phyloP scores from a whole-genome alignment of 1,140 invertebrate genomes.

The Drosophila leontia region DNA sequence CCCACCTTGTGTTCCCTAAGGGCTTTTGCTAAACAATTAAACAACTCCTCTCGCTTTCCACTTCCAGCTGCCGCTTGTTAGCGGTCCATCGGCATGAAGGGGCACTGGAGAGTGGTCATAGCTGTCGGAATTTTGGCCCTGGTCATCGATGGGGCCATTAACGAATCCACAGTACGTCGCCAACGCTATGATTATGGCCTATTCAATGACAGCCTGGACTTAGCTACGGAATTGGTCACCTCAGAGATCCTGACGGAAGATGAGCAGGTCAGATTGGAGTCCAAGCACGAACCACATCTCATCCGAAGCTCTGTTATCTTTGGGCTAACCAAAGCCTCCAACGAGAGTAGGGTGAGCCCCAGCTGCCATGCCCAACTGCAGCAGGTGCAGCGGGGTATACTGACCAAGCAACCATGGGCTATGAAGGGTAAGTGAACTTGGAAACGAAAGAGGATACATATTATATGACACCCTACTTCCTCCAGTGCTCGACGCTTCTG shows the following conservation, averaged over 20 bases:
- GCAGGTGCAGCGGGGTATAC: constrained; percentile 69
- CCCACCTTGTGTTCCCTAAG: not conserved
- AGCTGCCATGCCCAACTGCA: constrained; percentile 68
- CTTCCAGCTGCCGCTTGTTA: constrained; percentile 31
- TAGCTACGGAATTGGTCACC: not conserved
- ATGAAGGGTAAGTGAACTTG: constrained; percentile 73
- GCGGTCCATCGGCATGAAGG: constrained; percentile 23
- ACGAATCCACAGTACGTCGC: constrained; percentile 27
- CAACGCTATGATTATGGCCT: constrained; percentile 21
- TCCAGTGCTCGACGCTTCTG: constrained; percentile 81
- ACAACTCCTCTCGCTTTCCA: not conserved
- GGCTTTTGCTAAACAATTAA: not conserved
- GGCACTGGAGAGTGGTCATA: constrained; percentile 8
- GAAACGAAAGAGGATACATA: not conserved
- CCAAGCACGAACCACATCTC: constrained; percentile 46
- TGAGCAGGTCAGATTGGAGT: not conserved
- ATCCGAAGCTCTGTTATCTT: constrained; percentile 70
- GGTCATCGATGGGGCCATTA: constrained; percentile 19
- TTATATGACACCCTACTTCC: not conserved
- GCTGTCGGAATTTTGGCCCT: constrained; percentile 4
- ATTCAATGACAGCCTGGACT: constrained; percentile 40
- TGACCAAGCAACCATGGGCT: constrained; percentile 79
- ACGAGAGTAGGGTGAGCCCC: constrained; percentile 66
- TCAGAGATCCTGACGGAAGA: not conserved
- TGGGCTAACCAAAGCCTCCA: constrained; percentile 66